phyloP scores from a whole-genome alignment of 1,140 invertebrate genomes.

The Lanistes nyassanus region DNA sequence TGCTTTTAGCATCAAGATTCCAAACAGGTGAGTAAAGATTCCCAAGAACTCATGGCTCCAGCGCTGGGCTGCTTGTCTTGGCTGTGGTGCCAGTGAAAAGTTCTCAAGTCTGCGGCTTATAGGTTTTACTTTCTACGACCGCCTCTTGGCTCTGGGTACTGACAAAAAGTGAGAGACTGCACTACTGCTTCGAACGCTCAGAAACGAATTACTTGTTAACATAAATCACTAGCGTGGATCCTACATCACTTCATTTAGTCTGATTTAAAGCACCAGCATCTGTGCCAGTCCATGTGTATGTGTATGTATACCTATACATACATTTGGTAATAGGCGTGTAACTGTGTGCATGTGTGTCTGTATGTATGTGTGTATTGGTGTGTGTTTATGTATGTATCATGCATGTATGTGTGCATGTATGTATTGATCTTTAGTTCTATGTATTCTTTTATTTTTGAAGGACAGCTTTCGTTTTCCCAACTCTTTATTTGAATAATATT shows the following conservation, averaged over 20 bases:
- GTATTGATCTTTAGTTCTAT: not conserved
- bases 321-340: not conserved
- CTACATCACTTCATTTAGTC: not conserved
- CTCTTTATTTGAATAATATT: no score
- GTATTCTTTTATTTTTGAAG: not conserved
- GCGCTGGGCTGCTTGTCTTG: not conserved
- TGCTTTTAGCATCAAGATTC: slow-evolving; percentile 12
- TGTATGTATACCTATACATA: not conserved
- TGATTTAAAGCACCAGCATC: not conserved
- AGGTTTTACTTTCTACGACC: no score
- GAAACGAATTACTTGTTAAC: no score
- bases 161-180: no score
- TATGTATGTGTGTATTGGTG: not conserved
- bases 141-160: no score
- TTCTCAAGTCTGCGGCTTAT: no score
- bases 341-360: not conserved
- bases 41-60: not conserved
- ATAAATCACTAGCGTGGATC: no score
- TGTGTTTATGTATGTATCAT: not conserved
- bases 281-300: not conserved
- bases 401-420: not conserved
- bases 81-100: not conserved
- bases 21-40: slow-evolving; percentile 10
- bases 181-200: no score
- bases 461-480: no score